Percentiles rank a stretch among this genome's conserved stretches.
Conservation (phyloP, 2,797 vertebrate species). For the Otus scops region DNA sequence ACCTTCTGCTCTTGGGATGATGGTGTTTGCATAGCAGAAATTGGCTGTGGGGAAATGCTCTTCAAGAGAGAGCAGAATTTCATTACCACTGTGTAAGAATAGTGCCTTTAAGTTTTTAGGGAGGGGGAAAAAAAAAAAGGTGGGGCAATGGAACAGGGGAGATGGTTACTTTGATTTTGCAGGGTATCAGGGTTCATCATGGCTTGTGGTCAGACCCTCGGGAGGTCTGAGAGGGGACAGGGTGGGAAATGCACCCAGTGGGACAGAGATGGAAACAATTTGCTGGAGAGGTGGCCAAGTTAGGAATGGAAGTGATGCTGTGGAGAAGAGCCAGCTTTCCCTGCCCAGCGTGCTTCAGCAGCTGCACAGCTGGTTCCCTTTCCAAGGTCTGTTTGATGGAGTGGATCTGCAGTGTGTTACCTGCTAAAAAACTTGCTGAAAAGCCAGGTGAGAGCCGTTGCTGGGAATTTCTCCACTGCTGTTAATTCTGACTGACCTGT, state of each 20-base stretch:
- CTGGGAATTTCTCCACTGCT: not conserved
- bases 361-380: not conserved
- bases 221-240: not conserved
- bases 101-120: not conserved
- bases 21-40: not conserved
- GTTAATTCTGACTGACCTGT: not conserved
- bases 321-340: not conserved
- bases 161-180: not conserved
- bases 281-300: not conserved
- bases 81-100: fast-evolving
- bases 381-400: not conserved
- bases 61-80: not conserved
- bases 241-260: not conserved
- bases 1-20: not conserved
- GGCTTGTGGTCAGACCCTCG: not conserved
- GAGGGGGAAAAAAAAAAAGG: too few relatives aligned
- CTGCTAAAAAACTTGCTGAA: not conserved
- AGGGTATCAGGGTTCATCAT: not conserved
- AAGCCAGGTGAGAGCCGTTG: fast-evolving
- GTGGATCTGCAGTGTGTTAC: not conserved
- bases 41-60: not conserved
- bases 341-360: fast-evolving
- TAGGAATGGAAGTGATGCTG: not conserved
- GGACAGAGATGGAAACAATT: not conserved
- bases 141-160: not conserved